Base-by-base conservation (phyloP, 1,140 invertebrate genomes). In the Eciton burchellii region DNA sequence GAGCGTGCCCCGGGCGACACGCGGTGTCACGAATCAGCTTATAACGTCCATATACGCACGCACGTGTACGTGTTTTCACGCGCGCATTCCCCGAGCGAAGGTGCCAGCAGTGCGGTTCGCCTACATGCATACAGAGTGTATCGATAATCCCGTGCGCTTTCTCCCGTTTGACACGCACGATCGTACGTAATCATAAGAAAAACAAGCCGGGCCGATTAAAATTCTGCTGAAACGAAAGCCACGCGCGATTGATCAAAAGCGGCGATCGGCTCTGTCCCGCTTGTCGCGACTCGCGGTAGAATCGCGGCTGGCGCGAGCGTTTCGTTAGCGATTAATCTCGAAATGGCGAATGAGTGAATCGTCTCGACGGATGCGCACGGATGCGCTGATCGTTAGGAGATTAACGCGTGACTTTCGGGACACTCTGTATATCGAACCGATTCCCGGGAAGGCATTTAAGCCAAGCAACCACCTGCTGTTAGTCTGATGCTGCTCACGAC, bases 401-500 rank as follows among this genome's bases (percentile, higher is more conserved):
- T n/a, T 12, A 70, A 35, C 49, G 52, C 63, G 35, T 4, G 41
- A 79, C 49, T 79, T 79, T 21, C 43, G 52, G 43, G 66, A 79
- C 83, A 83, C 84, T 74, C 52, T 82, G 71, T 87, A 88, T 73
- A 76, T 87, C 71, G 84, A 85, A 87, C 88, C 88, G 89, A 90
- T 90, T 90, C 89, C 81, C 70, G 89, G 62, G 87, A 90, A 89
- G 87, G 89, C 85, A 88, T 88, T 90, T 90, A 89, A 90, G 83
- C 89, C 84, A 88, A 82, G 62, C 82, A 90, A 88, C 89, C 89
- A 90, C 89, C 89, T 90, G 89, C 89, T 90, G 89, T 90, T 90
- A 88, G 83, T 63, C 85, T 60, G 83, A 88, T 89, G 81, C 89
- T 74, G 85, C 65, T 72, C 86, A 72, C 77, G 47, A 82, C 52